Evolutionary conservation across 2,888 invertebrate species (phyloP), one percentile per base, ranked within the genome.

Genomic region (Apodemia zela): DNA sequence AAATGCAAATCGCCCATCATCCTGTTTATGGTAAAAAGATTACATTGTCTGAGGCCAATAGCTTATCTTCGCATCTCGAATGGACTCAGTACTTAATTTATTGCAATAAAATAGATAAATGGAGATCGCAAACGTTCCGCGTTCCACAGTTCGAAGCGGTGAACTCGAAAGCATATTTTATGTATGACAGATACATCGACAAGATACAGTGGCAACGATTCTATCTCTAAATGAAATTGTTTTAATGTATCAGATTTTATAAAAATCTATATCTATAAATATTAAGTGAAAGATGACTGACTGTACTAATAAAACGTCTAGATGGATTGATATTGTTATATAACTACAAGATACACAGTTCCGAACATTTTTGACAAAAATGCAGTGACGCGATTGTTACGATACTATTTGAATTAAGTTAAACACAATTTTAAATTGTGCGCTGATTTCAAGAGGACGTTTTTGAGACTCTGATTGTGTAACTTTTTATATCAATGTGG

Each of bases 61-160:
- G 81, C 82, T 84, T 91, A 66, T 63, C 62, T 58, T 58, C 29
- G 62, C 62, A 62, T 62, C 62, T 80, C 73, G 77, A 85, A 85
- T 82, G 82, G 84, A 79, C 81, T 80, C 81, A 82, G 77, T 77
- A 79, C 60, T 59, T 88, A 89, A 89, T 87, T 89, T 89, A 89
- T 89, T 81, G 89, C 84, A 86, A 88, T 88, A 87, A 84, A 87
- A 84, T 81, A 87, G 87, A 87, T 87, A 89, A 85, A 88, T 85
- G 80, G 25, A 85, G 86, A 89, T 89, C 79, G 76, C 74, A 71
- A 73, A 86, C 88, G 89, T 90, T 62, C 89, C 89, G 89, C 88
- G 87, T 89, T 87, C 87, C 82, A 78, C 78, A 74, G 70, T 65
- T 68, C 65, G 62, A 65, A 65, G 70, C 70, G 67, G 66, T 68